Percentiles rank a stretch among this genome's conserved stretches.
Evolutionary conservation across 2,797 vertebrate genomes (phyloP).

Genomic region (Merluccius polli): DNA sequence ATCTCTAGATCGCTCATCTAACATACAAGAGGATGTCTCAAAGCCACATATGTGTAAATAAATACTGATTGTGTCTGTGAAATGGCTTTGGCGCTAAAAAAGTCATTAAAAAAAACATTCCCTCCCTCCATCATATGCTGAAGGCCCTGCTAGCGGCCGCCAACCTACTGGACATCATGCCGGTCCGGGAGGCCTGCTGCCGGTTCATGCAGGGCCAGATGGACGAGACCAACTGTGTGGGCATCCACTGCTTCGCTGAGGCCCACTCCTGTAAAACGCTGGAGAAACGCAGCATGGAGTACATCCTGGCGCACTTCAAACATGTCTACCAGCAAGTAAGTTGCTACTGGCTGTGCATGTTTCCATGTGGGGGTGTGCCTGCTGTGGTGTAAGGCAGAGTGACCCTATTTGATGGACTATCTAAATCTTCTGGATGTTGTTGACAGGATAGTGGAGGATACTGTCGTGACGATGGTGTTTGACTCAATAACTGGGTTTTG

Average conservation of each 20-base stretch:
- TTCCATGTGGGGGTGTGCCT: not conserved
- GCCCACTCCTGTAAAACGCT: conserved; percentile 76
- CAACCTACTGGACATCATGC: conserved; percentile 79
- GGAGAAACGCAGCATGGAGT: conserved; percentile 77
- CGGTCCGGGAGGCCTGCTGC: conserved; percentile 77
- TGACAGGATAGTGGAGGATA: no score
- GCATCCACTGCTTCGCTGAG: conserved; percentile 81
- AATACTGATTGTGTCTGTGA: no score
- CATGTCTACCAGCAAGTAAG: conserved; percentile 72
- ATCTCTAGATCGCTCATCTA: not conserved
- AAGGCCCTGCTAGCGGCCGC: conserved; percentile 77
- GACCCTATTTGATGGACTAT: not conserved
- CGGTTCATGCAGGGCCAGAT: conserved; percentile 80
- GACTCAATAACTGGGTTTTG: not conserved
- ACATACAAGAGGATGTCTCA: no score
- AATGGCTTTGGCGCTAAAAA: not conserved
- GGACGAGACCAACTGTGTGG: conserved; percentile 81
- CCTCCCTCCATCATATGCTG: not conserved
- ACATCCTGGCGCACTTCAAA: conserved; percentile 76
- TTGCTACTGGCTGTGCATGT: not conserved
- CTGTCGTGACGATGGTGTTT: no score
- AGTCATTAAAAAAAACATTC: not conserved
- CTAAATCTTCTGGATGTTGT: not conserved
- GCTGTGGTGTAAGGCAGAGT: no score
- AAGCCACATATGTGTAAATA: no score